These are phyloP conservation scores for Thaumatotibia leucotreta DNA, from an alignment of 1,140 invertebrate genomes.

Conservation along the genomic window DNA sequence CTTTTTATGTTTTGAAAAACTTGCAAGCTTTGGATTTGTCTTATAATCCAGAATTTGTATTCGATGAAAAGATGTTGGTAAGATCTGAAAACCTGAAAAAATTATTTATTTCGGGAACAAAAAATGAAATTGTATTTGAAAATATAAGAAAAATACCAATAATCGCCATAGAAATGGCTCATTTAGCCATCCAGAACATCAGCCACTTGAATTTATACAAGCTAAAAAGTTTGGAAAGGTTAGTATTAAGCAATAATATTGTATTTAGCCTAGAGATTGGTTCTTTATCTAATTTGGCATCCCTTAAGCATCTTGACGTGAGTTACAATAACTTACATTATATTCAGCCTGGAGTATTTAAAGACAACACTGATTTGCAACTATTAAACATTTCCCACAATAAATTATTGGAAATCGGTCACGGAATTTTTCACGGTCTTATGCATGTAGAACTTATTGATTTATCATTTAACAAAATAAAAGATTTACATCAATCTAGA, in stretches of 20 bases:
- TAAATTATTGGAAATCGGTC: slow-evolving; percentile 20
- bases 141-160: slow-evolving; percentile 19
- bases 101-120: slow-evolving; percentile 34
- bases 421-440: slow-evolving; percentile 32
- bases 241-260: slow-evolving; percentile 33
- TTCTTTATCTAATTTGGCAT: slow-evolving; percentile 24
- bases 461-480: slow-evolving; percentile 31
- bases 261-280: slow-evolving; percentile 27
- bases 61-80: slow-evolving; percentile 17
- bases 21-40: slow-evolving; percentile 36
- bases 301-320: slow-evolving; percentile 33
- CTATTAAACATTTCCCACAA: slow-evolving; percentile 39
- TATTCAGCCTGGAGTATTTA: slow-evolving; percentile 33
- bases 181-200: slow-evolving; percentile 29
- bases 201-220: slow-evolving; percentile 22
- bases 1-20: slow-evolving; percentile 23
- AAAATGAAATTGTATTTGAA: slow-evolving; percentile 25
- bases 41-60: slow-evolving; percentile 25
- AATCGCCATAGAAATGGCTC: slow-evolving; percentile 28
- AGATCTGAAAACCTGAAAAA: slow-evolving; percentile 25
- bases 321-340: slow-evolving; percentile 34
- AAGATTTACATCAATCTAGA: slow-evolving; percentile 21
- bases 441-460: slow-evolving; percentile 24
- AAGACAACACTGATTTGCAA: slow-evolving; percentile 24
- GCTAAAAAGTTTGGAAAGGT: slow-evolving; percentile 24